These are phyloP conservation scores for Dreissena rostriformis DNA, from an alignment of 1,140 invertebrate species.

Conservation along the genomic window DNA sequence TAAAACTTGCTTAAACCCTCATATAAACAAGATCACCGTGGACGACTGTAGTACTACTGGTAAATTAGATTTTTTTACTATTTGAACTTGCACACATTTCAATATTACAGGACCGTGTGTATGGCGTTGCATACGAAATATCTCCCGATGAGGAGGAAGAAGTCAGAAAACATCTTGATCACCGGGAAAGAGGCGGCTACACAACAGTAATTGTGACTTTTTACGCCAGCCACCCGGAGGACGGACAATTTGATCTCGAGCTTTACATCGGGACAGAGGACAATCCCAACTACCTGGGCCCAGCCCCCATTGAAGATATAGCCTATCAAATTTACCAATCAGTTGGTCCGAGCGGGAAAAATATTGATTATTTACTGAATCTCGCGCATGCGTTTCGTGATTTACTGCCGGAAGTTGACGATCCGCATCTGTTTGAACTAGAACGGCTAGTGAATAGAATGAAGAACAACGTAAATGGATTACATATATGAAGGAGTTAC, in stretches of 20 bases:
- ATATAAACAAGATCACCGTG: no score
- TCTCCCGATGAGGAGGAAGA: slow-evolving; percentile 85
- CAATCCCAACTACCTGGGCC: slow-evolving; percentile 87
- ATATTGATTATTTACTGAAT: slow-evolving; percentile 94
- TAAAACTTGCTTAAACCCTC: no score
- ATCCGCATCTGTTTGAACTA: slow-evolving; percentile 88
- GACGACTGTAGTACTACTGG: no score
- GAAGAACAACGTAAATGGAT: slow-evolving; percentile 12
- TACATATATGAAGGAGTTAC: not conserved
- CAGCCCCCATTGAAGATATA: slow-evolving; percentile 88
- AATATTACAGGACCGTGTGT: slow-evolving; percentile 87
- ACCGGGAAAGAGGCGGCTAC: slow-evolving; percentile 89
- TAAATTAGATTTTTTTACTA: no score
- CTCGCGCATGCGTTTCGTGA: slow-evolving; percentile 90
- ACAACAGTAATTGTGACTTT: slow-evolving; percentile 66
- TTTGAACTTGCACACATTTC: not conserved
- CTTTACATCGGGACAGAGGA: slow-evolving; percentile 91
- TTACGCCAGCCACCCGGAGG: slow-evolving; percentile 60
- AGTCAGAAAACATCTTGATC: slow-evolving; percentile 92
- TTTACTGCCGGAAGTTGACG: slow-evolving; percentile 86
- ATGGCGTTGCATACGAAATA: slow-evolving; percentile 96
- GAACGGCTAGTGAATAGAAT: slow-evolving; percentile 81
- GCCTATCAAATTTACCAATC: slow-evolving; percentile 89
- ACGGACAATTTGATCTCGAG: slow-evolving; percentile 86
- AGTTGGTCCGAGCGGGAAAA: slow-evolving; percentile 91